Evolutionary conservation across 2,888 invertebrate genomes (phyloP), one percentile per base, ranked within the genome.

Genomic region (Julus scanicus): DNA sequence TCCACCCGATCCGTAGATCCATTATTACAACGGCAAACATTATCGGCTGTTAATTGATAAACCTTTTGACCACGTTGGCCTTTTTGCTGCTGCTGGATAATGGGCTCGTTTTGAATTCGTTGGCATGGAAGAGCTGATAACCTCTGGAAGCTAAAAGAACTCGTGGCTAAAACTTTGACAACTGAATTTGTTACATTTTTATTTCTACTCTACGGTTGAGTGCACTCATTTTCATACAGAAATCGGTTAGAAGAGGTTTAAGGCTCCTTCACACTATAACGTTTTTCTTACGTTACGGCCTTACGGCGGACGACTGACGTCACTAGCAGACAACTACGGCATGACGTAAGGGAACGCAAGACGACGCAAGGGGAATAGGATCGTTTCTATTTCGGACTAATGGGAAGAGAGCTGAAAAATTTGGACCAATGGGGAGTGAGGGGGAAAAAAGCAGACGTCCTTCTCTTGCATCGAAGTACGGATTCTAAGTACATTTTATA

Each of bases 21-120:
- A 71, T 71, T 71, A 71, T 71, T 71, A 29, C 20, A 71, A 29
- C 71, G 71, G 71, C 71, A 71, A 71, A 71, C 71, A 71, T 71
- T 71, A 71, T 71, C 71, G 71, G 71, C 9, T 71, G 71, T 71
- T 71, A 71, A 71, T 71, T 71, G 71, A 71, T 71, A 71, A 71
- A 71, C 71, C 71, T 71, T 71, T 71, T 71, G 71, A 71, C 71
- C 71, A 71, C 71, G 71, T 29, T 71, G 71, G 71, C 71, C 71
- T 71, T 71, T 71, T 71, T 71, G 71, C 9, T 29, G 29, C 29
- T 20, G 2, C 8, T 71, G 29, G 71, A 71, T 29, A 71, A 71
- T 71, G n/a, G 71, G 29, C 71, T 71, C 71, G 29, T 71, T 71
- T 71, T 71, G 71, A 71, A 71, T 71, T 71, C 71, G 71, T 29